Percentiles rank a stretch among this genome's conserved stretches.
These are phyloP conservation scores for Magallana gigas DNA, from an alignment of 1,140 invertebrate species.

Conservation along the genomic window DNA sequence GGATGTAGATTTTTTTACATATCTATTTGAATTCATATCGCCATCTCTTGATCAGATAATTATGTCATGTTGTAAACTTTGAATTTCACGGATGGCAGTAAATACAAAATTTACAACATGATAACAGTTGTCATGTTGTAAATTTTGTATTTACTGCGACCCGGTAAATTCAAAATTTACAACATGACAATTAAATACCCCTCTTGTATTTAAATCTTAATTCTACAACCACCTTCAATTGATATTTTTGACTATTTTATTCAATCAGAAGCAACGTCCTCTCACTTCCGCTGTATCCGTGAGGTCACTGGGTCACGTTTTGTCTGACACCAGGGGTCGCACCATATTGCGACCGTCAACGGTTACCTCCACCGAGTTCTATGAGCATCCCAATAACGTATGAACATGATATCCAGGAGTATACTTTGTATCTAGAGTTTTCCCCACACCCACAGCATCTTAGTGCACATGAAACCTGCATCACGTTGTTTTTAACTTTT, in stretches of 20 bases:
- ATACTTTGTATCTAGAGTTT: not conserved
- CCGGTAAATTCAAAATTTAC: too few species aligned
- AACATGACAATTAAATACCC: too few species aligned
- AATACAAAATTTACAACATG: too few species aligned
- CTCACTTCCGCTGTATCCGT: constrained; percentile 2
- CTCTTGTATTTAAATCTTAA: too few species aligned
- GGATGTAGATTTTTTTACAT: too few species aligned
- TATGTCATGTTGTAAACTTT: too few species aligned
- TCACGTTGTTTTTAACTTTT: not conserved
- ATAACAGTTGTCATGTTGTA: too few species aligned
- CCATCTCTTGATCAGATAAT: too few species aligned
- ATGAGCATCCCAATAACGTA: constrained; percentile 25
- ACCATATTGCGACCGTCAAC: constrained; percentile 39
- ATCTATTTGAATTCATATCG: too few species aligned
- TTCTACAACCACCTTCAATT: not conserved
- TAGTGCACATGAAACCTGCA: constrained; percentile 35
- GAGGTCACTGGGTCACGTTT: constrained; percentile 51
- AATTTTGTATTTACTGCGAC: too few species aligned
- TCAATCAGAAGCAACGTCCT: constrained; percentile 21
- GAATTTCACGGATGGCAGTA: too few species aligned
- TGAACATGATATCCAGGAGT: constrained; percentile 26
- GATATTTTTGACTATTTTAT: constrained; percentile 11
- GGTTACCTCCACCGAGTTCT: constrained; percentile 35
- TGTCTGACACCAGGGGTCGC: constrained; percentile 48
- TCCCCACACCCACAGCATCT: not conserved